These are phyloP conservation scores for Ruditapes philippinarum DNA, from an alignment of 1,140 invertebrate species.

Conservation along the genomic window DNA sequence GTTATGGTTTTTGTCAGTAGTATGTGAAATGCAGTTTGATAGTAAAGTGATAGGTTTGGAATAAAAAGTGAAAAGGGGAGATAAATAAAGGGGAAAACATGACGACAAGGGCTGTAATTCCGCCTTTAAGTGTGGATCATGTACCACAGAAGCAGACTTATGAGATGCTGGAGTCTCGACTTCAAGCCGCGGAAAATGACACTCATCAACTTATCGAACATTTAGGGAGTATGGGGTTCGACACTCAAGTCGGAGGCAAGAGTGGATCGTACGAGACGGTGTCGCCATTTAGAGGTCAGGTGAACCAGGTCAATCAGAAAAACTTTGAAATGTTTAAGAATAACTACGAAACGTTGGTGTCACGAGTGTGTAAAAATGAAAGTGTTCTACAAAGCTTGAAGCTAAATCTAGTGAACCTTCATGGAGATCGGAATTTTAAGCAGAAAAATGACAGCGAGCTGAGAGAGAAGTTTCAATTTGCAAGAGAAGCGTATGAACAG, in stretches of 20 bases:
- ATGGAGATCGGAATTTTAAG: conserved; percentile 67
- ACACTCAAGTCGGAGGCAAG: not conserved
- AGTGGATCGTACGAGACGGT: conserved; percentile 38
- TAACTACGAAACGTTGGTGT: conserved; percentile 76
- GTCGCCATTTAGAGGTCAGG: conserved; percentile 44
- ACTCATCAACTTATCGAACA: conserved; percentile 71
- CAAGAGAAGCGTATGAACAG: conserved; percentile 67
- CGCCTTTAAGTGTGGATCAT: conserved; percentile 59
- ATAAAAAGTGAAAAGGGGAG: not conserved
- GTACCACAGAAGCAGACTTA: conserved; percentile 69
- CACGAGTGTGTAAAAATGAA: conserved; percentile 77
- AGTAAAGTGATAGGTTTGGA: not conserved
- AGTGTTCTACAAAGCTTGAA: conserved; percentile 78
- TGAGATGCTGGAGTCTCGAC: conserved; percentile 72
- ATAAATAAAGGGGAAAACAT: conserved; percentile 18
- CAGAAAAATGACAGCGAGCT: conserved; percentile 66
- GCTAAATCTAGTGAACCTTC: conserved; percentile 70
- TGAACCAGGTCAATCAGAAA: conserved; percentile 19
- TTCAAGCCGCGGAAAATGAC: conserved; percentile 77
- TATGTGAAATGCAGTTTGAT: not conserved
- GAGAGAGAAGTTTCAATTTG: conserved; percentile 66
- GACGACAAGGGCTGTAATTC: conserved; percentile 74
- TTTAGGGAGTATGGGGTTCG: conserved; percentile 67
- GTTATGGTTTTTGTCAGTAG: too few relatives aligned
- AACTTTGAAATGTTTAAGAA: conserved; percentile 66